Evolutionary conservation across 53 echinoderm and acorn worm species (phyloP), one percentile per base, ranked within the genome.

Genomic region (Hippasteria phrygiana): DNA sequence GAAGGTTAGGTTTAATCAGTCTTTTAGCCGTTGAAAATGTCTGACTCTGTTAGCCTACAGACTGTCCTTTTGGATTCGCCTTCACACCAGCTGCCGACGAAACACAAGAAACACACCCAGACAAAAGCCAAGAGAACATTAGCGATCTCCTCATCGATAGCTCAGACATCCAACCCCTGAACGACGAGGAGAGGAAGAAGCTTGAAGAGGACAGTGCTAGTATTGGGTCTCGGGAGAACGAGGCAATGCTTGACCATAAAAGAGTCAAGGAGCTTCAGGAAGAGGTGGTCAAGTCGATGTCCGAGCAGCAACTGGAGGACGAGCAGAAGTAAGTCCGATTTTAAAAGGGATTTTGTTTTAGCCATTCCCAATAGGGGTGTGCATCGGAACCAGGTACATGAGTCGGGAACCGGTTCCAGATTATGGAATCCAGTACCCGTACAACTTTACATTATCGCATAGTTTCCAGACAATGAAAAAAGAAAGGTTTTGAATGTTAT

Each of bases 221-320:
- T 20, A 70, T 43, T 0, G 79, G 35, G 20, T 39, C 73, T 0
- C 55, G 31, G 42, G 47, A 46, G 22, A 48, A 74, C 34, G 38
- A 48, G 6, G 64, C 92, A 40, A 64, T 70, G 11, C 55, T 88
- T 4, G 83, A 91, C 4, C 91, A 65, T 16, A 77, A 77, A 32
- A 91, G 78, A 56, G 93, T 95, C 29, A 93, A 95, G 55, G 89
- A 96, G 32, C 75, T 96, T 46, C 93, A 93, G 43, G 90, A 96
- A 32, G 93, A 94, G 73, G 89, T 96, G 11, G 78, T 77, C 54
- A 90, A 93, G 67, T 81, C 78, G 29, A 91, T 96, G 94, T 86
- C 96, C 18, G 87, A 93, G 29, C 83, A 91, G 55, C 96, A 96
- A 43, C 70, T 95, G 33, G 90, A 83, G 18, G 96, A 96, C 34